These are phyloP conservation scores for Spongilla lacustris DNA, from an alignment of 37 sponge, comb jelly and placozoan species.

Conservation along the genomic window DNA sequence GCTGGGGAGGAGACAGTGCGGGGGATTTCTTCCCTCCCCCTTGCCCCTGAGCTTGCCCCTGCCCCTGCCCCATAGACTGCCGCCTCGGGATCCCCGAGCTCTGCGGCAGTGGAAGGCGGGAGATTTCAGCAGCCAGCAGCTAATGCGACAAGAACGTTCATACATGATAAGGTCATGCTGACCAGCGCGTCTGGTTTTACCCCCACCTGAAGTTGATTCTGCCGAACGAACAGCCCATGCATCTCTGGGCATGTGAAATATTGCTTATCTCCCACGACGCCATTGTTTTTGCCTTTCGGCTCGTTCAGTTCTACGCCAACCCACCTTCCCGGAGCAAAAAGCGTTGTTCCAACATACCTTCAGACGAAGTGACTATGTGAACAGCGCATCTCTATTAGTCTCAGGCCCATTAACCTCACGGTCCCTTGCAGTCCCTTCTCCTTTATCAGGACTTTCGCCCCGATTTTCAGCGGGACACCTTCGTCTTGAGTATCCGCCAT, in stretches of 20 bases:
- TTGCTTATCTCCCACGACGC: conserved; percentile 77
- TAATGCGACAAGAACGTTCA: background rate
- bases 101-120: background rate
- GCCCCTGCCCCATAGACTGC: too few relatives aligned
- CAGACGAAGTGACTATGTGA: background rate
- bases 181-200: background rate
- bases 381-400: conserved; percentile 67
- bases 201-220: conserved; percentile 58
- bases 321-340: conserved; percentile 97
- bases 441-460: conserved; percentile 59
- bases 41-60: too few relatives aligned
- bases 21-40: too few relatives aligned
- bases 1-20: too few relatives aligned
- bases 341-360: conserved; percentile 83
- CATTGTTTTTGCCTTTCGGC: conserved; percentile 94
- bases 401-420: conserved; percentile 68
- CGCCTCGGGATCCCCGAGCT: background rate
- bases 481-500: too few relatives aligned
- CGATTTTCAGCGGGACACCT: conserved; percentile 27
- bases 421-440: conserved; percentile 72
- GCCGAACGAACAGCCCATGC: conserved; percentile 90
- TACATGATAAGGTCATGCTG: background rate
- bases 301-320: conserved; percentile 91
- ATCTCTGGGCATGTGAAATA: conserved; percentile 87
- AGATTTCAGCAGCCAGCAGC: background rate